Conservation (phyloP, 2,888 invertebrate genomes). For the Drosophila pseudotakahashii region DNA sequence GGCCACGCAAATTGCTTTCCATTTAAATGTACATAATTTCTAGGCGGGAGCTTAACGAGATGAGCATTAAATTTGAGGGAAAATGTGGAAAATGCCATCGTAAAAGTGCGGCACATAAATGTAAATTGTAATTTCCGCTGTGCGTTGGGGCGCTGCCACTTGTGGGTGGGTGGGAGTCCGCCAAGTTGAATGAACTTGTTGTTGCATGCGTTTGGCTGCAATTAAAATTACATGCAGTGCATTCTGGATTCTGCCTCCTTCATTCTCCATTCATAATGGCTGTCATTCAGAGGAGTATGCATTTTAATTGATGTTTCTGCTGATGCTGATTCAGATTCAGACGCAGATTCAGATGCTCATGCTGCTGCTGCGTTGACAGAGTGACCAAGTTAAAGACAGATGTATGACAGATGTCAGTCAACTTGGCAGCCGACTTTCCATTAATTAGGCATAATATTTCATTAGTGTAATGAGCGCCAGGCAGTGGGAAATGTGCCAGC, state of each 20-base stretch:
- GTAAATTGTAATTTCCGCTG: conserved; percentile 69
- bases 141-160: conserved; percentile 15
- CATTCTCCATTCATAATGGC: conserved; percentile 38
- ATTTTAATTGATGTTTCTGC: conserved; percentile 73
- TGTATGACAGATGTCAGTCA: conserved; percentile 72
- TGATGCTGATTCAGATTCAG: conserved; percentile 5
- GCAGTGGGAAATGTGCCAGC: conserved; percentile 72
- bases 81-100: conserved; percentile 37
- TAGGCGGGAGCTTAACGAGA: conserved; percentile 51
- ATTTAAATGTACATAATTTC: conserved; percentile 56
- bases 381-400: conserved; percentile 79
- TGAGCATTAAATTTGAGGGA: conserved; percentile 38
- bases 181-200: conserved; percentile 71
- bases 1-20: conserved; percentile 36
- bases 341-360: background rate
- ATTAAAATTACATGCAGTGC: conserved; percentile 72
- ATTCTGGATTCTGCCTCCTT: conserved; percentile 42
- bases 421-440: conserved; percentile 68
- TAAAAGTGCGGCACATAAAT: conserved; percentile 59
- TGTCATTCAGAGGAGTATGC: conserved; percentile 41
- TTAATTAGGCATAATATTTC: conserved; percentile 77
- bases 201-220: conserved; percentile 70
- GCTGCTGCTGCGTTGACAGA: conserved; percentile 63
- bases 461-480: conserved; percentile 72
- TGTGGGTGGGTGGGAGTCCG: conserved; percentile 1